Evolutionary conservation across 2,113 vertebrate genomes (phyloP), one percentile per base, ranked within the genome.

Genomic region (Tautogolabrus adspersus): DNA sequence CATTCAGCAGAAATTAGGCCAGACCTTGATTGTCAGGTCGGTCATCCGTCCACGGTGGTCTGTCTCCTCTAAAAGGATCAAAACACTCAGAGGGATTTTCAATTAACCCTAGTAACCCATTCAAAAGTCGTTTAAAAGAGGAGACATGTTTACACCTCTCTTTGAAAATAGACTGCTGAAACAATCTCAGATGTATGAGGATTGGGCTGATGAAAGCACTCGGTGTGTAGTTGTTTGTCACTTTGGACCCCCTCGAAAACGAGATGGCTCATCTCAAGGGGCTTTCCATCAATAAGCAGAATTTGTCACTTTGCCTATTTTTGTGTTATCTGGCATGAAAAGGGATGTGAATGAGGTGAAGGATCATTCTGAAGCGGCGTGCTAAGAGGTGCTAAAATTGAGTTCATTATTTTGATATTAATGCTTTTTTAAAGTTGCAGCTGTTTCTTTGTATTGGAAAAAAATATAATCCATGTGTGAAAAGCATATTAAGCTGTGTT

Each of bases 111-210:
- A 19, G 3, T 34, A 34, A 52, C 42, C 60, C 21, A 54, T 47
- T 42, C 23, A 52, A 66, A 71, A 61, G 56, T n/a, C 37, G n/a
- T 12, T 66, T 40, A 67, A 57, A 57, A 40, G 54, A 73, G 69
- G 34, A 66, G 30, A 10, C 22, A 56, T 19, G 10, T 51, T 46
- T 56, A 11, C 5, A 44, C 56, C 30, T 63, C n/a, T 51, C 19
- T 16, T 52, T 77, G 38, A 12, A 56, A 66, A 66, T 6, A 18
- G 42, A 66, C 42, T 38, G 64, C 16, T 49, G n/a, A 70, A 34
- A 56, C n/a, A 21, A 18, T 69, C n/a, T 47, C 15, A 52, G 10
- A 61, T 49, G 18, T 49, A 6, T 23, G 34, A 12, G 8, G 56
- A 57, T 22, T 8, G 10, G 12, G 38, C 6, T 52, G 59, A 9